Base-by-base conservation (phyloP, 1,140 invertebrate genomes). In the Pollicipes pollicipes region DNA sequence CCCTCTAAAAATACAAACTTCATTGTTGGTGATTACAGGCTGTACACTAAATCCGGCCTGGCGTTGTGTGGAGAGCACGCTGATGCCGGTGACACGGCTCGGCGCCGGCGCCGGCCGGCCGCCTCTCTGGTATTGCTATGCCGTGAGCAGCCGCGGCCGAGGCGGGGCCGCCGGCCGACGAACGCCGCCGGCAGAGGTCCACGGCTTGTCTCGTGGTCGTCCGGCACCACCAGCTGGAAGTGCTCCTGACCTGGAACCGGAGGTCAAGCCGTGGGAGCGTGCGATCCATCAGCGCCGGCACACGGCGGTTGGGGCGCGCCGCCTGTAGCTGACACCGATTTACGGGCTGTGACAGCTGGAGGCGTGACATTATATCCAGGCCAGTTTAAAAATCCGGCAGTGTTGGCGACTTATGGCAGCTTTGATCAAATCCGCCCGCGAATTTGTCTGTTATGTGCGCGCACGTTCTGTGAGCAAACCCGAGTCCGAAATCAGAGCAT, bases 131-230 rank as follows among this genome's bases (percentile, higher is more conserved):
- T 66, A 29, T 66, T 27, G 28, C 28, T 28, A 8, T 66, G 10
- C 8, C n/a, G n/a, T 28, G 28, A 4, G 10, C 8, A 66, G 3
- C 27, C 10, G 64, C n/a, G 1, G 17, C 13, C n/a, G 8, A 66
- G 10, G 64, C 8, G n/a, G 8, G 8, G 28, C 64, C 27, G 28
- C 3, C 28, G 13, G 45, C 45, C 24, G 45, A 58, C 45, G 45
- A 21, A 10, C 13, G 6, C 6, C 45, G 45, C 6, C 45, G 6
- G 45, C 13, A 21, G 45, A 66, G 28, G 68, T 73, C 69, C 28
- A 80, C 79, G 21, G 79, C 78, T 13, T 31, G 79, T 80, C 70
- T 80, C 79, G 69, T 79, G 79, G 72, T 80, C 79, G 70, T 80
- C 77, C n/a, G 79, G 78, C 68, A 77, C 77, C 72, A 80, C 78